Evolutionary conservation across 2,113 vertebrate genomes (phyloP).

Genomic region (Mesocricetus auratus): DNA sequence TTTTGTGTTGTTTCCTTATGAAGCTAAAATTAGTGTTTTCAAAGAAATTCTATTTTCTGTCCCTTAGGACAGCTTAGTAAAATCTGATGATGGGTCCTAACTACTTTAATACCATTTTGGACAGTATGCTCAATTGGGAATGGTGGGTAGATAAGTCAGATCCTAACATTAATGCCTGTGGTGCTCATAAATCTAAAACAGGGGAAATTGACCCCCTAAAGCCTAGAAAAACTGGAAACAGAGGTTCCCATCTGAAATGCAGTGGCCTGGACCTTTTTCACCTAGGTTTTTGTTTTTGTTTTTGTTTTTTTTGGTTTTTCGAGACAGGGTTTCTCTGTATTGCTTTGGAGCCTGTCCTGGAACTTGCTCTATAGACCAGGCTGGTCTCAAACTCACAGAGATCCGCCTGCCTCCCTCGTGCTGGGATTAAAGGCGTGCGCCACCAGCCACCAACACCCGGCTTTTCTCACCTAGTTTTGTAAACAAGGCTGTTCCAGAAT

Average conservation of each 20-base stretch:
- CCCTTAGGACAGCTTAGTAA: not conserved
- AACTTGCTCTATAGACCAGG: too few species aligned
- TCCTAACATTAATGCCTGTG: not conserved
- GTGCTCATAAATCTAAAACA: not conserved
- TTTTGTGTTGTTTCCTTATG: not conserved
- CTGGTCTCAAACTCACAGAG: too few species aligned
- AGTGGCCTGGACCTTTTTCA: not conserved
- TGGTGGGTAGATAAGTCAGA: not conserved
- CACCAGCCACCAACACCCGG: too few species aligned
- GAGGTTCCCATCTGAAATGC: not conserved
- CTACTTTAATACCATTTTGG: not conserved
- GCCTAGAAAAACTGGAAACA: not conserved
- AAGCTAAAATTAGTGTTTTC: not conserved
- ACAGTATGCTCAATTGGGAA: not conserved
- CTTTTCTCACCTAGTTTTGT: not conserved
- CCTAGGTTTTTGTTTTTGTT: not conserved
- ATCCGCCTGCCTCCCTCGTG: too few species aligned
- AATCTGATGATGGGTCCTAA: not conserved
- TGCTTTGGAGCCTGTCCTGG: too few species aligned
- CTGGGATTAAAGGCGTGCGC: too few species aligned
- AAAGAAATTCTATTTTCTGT: constrained; percentile 35
- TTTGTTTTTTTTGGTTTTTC: too few species aligned
- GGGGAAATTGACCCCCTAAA: not conserved
- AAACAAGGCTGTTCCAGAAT: not conserved
- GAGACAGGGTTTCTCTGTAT: too few species aligned